Conservation (phyloP, 2,888 invertebrate species). For the Pyrgus malvae region DNA sequence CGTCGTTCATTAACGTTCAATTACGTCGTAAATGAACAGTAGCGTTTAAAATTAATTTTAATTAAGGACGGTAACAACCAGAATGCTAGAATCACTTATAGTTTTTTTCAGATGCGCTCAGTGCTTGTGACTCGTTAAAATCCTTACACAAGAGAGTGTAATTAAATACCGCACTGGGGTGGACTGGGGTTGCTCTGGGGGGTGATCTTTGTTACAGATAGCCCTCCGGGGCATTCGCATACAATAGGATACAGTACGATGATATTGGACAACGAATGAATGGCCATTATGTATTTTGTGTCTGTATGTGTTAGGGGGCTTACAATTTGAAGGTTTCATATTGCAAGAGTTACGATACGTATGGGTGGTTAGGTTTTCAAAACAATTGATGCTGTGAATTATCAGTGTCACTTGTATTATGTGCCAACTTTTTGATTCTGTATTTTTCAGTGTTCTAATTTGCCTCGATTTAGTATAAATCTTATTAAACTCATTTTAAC, state of each 20-base stretch:
- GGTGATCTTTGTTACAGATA: constrained; percentile 42
- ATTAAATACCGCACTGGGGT: constrained; percentile 59
- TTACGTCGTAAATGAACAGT: constrained; percentile 25
- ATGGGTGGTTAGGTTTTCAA: too few species aligned
- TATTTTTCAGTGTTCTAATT: too few species aligned
- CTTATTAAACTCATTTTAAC: too few species aligned
- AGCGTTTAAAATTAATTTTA: constrained; percentile 35
- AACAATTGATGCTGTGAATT: too few species aligned
- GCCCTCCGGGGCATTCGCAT: constrained; percentile 11
- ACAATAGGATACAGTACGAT: constrained; percentile 43
- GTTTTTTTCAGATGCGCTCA: constrained; percentile 41
- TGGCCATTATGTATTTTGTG: neutral
- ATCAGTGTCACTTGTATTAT: too few species aligned
- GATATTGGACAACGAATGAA: constrained; percentile 4
- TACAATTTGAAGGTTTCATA: too few species aligned
- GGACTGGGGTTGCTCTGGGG: constrained; percentile 37
- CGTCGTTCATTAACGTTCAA: neutral
- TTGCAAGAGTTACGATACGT: too few species aligned
- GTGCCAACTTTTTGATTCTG: too few species aligned
- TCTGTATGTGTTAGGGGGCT: too few species aligned
- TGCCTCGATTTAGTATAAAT: too few species aligned
- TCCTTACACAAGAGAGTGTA: constrained; percentile 53
- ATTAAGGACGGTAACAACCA: constrained; percentile 29
- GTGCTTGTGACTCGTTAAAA: constrained; percentile 24
- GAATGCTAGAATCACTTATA: constrained; percentile 39